Evolutionary conservation across 2,113 vertebrate species (phyloP), one percentile per base, ranked within the genome.

Genomic region (Lutjanus erythropterus): DNA sequence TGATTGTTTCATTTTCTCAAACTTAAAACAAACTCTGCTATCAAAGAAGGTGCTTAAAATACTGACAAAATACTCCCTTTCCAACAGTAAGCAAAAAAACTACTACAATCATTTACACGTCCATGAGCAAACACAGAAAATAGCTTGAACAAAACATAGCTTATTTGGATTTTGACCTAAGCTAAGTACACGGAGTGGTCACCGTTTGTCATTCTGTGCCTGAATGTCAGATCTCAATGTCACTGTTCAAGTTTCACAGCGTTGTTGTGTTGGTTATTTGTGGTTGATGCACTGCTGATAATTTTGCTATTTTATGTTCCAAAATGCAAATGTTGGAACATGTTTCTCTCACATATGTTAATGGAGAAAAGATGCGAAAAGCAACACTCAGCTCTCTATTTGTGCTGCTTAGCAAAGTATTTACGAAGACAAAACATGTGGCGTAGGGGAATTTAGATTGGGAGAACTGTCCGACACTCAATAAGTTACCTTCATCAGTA

Each of bases 41-140:
- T 71, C 16, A 78, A 69, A 74, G 2, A 82, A 88, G 56, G 75
- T 84, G 75, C 75, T 73, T 68, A 42, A 70, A 81, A 83, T 74
- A 78, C 50, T 76, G 69, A 75, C 41, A 71, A 81, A 81, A 75
- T 53, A 75, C 8, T 77, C 27, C 6, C 25, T 16, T 19, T 29
- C 33, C 47, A 73, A 64, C 18, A 71, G 29, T 67, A 58, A 55
- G 12, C 31, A 46, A 75, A 70, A n/a, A 77, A 77, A 27, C 41
- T 41, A 80, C 39, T 52, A 82, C 71, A 80, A 72, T 85, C 72
- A 65, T 23, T 21, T 69, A 70, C 33, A 56, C 73, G 44, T 75
- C 37, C 15, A 50, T 47, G 46, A 44, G 29, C 27, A 53, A 6
- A 65, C 49, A 53, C 41, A 56, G n/a, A 12, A 0, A 64, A 75